Conservation (phyloP, 2,113 vertebrate species). For the Marmota flaviventris region DNA sequence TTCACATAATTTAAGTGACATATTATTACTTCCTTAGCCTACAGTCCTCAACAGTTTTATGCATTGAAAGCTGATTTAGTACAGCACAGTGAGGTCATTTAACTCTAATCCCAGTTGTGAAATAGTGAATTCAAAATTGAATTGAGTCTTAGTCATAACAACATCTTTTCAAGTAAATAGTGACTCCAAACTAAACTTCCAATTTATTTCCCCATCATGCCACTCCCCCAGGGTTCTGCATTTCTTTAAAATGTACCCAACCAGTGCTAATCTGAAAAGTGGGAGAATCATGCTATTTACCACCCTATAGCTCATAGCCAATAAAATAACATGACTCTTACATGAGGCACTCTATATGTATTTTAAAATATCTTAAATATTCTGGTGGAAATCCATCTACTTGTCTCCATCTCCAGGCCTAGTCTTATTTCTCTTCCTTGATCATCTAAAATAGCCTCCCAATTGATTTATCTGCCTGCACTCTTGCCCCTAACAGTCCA, state of each 20-base stretch:
- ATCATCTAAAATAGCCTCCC: neutral
- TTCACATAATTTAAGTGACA: neutral
- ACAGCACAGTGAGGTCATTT: neutral
- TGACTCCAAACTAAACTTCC: neutral
- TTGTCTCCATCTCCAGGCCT: neutral
- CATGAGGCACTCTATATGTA: neutral
- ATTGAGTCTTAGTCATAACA: neutral
- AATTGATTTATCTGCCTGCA: neutral
- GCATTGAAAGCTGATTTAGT: neutral
- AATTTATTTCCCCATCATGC: neutral
- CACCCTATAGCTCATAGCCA: neutral
- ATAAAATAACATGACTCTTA: neutral
- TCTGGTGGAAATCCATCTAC: neutral
- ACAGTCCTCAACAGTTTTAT: neutral
- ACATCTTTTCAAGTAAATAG: neutral
- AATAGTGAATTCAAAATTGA: conserved; percentile 31
- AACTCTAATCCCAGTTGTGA: neutral
- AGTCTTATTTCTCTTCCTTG: neutral
- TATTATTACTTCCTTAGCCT: neutral
- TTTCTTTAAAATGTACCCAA: conserved; percentile 26
- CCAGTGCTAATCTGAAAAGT: neutral
- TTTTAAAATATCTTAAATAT: neutral
- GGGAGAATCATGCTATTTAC: neutral
- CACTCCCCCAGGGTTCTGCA: neutral
- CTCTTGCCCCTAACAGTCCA: neutral